Percentiles rank a stretch among this genome's conserved stretches.
Conservation (phyloP, 2,888 invertebrate genomes). For the Hypselothyrea guttata region DNA sequence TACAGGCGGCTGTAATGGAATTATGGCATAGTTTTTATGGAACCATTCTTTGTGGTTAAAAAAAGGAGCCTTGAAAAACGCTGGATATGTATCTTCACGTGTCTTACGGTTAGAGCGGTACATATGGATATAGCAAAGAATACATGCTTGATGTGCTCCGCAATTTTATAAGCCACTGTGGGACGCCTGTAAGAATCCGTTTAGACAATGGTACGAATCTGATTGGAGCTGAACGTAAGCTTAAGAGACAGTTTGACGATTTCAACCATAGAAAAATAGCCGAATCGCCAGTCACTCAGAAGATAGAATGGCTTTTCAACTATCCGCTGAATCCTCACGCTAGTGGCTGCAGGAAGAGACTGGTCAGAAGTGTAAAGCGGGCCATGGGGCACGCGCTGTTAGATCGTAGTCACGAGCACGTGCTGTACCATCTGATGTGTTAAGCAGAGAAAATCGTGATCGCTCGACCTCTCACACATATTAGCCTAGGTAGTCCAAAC, state of each 20-base stretch:
- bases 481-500: not conserved
- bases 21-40: conserved; percentile 3
- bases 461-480: not conserved
- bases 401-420: not conserved
- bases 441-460: not conserved
- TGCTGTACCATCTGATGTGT: not conserved
- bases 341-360: not conserved
- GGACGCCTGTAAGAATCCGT: too few species aligned
- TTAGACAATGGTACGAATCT: not conserved
- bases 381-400: not conserved
- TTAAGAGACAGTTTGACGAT: not conserved
- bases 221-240: not conserved
- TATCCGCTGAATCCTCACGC: not conserved
- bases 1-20: too few species aligned
- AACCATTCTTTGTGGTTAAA: not conserved
- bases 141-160: too few species aligned
- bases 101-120: too few species aligned
- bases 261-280: not conserved
- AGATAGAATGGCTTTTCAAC: not conserved
- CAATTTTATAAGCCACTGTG: too few species aligned
- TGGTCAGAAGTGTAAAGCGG: not conserved
- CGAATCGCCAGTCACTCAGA: too few species aligned
- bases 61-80: too few species aligned
- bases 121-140: too few species aligned
- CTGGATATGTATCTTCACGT: too few species aligned